Conservation (phyloP, 2,113 vertebrate genomes). For the Hemichromis elongatus region DNA sequence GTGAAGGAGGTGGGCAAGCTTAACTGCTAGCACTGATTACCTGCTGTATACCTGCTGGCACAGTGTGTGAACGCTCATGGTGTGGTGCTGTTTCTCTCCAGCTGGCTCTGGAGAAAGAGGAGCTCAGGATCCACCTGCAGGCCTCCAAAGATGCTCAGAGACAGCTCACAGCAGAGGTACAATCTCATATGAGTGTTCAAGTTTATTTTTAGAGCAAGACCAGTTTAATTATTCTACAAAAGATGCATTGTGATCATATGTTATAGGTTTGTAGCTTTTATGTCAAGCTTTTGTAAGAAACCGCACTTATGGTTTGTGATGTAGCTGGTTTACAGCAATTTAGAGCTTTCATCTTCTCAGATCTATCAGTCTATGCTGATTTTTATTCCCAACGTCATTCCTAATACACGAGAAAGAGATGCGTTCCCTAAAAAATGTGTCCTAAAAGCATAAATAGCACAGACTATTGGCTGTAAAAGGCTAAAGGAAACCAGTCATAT, state of each 20-base stretch:
- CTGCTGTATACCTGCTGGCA: neutral
- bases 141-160: slow-evolving; percentile 96
- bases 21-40: neutral
- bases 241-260: neutral
- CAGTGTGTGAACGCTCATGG: neutral
- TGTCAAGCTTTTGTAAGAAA: neutral
- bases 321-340: neutral
- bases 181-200: neutral
- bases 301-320: neutral
- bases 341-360: neutral
- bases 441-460: neutral
- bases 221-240: neutral
- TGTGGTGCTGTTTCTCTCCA: slow-evolving; percentile 61
- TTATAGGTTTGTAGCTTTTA: neutral
- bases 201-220: neutral
- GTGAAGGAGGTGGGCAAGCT: slow-evolving; percentile 80
- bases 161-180: slow-evolving; percentile 92
- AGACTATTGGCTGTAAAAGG: too few relatives aligned
- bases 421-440: neutral
- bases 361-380: neutral
- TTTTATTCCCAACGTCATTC: neutral
- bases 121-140: slow-evolving; percentile 91
- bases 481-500: too few relatives aligned
- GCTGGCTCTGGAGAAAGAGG: slow-evolving; percentile 96
- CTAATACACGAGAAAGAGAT: neutral